Evolutionary conservation across 2,888 invertebrate species (phyloP).

Genomic region (Sesia apiformis): DNA sequence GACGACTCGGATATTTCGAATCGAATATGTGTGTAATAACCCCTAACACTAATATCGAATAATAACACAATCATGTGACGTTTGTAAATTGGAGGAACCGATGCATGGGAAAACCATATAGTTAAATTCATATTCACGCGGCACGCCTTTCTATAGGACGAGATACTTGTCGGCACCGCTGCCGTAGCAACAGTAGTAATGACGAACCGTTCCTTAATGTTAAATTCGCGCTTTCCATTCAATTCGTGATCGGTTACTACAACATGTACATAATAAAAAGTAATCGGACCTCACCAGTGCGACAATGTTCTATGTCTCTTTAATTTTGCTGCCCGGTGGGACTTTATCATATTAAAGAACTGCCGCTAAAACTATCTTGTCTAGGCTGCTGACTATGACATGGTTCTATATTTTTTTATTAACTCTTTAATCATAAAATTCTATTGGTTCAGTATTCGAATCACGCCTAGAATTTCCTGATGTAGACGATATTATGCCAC

Average conservation of each 20-base stretch:
- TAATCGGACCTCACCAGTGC: background rate
- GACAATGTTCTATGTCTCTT: background rate
- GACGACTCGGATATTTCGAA: too few relatives aligned
- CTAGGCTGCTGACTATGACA: background rate
- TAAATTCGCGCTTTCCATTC: slow-evolving; percentile 24
- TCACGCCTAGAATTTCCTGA: slow-evolving; percentile 38
- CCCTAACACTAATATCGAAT: too few relatives aligned
- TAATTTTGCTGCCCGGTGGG: background rate
- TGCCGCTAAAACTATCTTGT: background rate
- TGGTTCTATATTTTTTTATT: background rate
- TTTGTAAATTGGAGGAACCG: too few relatives aligned
- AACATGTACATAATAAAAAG: background rate
- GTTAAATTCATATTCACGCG: background rate
- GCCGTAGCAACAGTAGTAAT: background rate
- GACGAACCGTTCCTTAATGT: background rate
- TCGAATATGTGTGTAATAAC: too few relatives aligned
- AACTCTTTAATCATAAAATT: background rate
- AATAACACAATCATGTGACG: too few relatives aligned
- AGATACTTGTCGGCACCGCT: background rate
- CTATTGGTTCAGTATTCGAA: slow-evolving; percentile 25
- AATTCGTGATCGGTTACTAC: slow-evolving; percentile 14
- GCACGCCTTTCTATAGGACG: background rate
- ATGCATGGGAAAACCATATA: too few relatives aligned
- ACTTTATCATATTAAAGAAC: background rate
- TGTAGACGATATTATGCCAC: slow-evolving; percentile 28